These are phyloP conservation scores for Bettongia penicillata DNA, from an alignment of 2,113 vertebrate genomes.

Conservation along the genomic window DNA sequence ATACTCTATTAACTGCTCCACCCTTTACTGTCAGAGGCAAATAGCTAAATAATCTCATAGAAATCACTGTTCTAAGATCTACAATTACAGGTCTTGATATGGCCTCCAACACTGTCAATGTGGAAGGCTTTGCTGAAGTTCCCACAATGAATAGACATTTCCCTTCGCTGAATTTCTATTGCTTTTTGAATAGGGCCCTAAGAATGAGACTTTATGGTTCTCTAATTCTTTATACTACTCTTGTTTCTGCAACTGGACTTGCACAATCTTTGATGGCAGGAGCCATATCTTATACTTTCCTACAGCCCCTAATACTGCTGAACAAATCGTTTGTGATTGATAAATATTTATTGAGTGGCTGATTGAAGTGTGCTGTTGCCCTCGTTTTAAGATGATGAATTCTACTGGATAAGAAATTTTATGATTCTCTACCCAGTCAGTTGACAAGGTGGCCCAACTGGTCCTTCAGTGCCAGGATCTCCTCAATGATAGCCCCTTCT, in stretches of 20 bases:
- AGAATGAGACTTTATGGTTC: neutral
- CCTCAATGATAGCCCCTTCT: neutral
- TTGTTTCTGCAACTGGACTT: neutral
- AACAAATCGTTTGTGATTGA: neutral
- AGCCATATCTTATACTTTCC: neutral
- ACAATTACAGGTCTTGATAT: neutral
- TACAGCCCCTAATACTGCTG: neutral
- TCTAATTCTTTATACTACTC: neutral
- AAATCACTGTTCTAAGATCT: neutral
- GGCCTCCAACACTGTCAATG: neutral
- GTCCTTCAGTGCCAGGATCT: neutral
- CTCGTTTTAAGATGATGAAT: neutral
- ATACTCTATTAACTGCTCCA: neutral
- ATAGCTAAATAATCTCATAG: neutral
- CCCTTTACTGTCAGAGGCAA: neutral
- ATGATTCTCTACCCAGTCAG: neutral
- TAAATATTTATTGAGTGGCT: neutral
- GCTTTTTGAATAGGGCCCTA: neutral
- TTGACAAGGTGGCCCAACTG: neutral
- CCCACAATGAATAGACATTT: neutral
- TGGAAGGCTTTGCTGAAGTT: neutral
- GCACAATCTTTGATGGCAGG: neutral
- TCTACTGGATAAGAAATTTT: neutral
- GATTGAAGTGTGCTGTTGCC: neutral
- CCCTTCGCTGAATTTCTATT: neutral